Conservation (phyloP, 2,113 vertebrate genomes). For the Pachycephala philippinensis region DNA sequence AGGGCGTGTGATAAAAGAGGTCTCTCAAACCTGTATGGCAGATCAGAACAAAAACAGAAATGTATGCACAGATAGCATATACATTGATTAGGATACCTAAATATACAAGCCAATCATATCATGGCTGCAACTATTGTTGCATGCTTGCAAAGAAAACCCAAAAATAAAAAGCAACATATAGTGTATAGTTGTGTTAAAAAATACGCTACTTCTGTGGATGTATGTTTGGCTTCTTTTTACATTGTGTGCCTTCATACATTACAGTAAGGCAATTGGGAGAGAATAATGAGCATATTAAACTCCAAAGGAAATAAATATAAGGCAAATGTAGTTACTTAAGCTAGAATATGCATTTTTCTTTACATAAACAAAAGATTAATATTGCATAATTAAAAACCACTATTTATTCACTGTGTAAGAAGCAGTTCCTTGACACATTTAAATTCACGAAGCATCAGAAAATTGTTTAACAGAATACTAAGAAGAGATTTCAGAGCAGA, state of each 20-base stretch:
- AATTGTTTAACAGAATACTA: neutral
- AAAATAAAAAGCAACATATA: neutral
- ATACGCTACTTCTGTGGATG: neutral
- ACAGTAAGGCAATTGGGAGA: neutral
- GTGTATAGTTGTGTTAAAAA: neutral
- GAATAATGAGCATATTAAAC: neutral
- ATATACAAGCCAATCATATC: neutral
- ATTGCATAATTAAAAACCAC: neutral
- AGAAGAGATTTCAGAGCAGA: neutral
- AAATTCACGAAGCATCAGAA: neutral
- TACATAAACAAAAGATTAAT: neutral
- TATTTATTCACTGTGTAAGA: neutral
- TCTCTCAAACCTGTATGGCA: neutral
- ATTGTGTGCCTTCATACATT: neutral
- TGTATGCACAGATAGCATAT: neutral
- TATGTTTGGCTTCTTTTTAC: neutral
- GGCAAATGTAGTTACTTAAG: neutral
- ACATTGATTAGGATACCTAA: neutral
- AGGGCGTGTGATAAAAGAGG: neutral
- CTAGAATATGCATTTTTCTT: neutral
- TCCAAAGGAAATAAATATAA: neutral
- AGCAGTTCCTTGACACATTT: neutral
- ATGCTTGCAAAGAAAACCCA: neutral
- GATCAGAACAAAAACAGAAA: neutral
- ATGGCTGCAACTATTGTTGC: neutral